These are phyloP conservation scores for Ophonus ardosiacus DNA, from an alignment of 2,888 invertebrate species.

Conservation along the genomic window DNA sequence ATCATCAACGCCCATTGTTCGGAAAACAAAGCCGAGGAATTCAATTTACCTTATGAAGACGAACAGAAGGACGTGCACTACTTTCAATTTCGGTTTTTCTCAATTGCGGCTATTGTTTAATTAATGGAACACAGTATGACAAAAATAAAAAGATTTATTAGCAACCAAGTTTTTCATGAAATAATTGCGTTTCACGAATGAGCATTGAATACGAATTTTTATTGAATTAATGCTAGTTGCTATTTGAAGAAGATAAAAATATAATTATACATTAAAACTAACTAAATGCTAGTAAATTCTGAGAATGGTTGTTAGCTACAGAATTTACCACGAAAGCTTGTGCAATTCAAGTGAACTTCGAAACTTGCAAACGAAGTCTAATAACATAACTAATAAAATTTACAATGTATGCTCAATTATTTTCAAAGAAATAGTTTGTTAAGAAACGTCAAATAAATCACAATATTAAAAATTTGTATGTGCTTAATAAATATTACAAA, in stretches of 20 bases:
- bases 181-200: not conserved
- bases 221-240: not conserved
- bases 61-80: not conserved
- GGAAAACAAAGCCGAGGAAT: slow-evolving; percentile 43
- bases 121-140: too few species aligned
- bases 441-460: not conserved
- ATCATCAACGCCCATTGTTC: slow-evolving; percentile 50
- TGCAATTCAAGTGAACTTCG: not conserved
- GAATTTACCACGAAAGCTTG: not conserved
- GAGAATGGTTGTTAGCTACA: not conserved
- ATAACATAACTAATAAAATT: not conserved
- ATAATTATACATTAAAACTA: not conserved
- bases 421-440: not conserved
- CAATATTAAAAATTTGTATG: not conserved
- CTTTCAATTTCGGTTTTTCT: not conserved
- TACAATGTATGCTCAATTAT: not conserved
- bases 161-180: not conserved
- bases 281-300: not conserved
- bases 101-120: not conserved
- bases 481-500: too few species aligned
- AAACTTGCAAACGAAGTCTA: not conserved
- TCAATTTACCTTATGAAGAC: slow-evolving; percentile 82
- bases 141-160: not conserved
- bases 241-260: not conserved
- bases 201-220: not conserved